Conservation (phyloP, 1,140 invertebrate species). For the Halyomorpha halys region DNA sequence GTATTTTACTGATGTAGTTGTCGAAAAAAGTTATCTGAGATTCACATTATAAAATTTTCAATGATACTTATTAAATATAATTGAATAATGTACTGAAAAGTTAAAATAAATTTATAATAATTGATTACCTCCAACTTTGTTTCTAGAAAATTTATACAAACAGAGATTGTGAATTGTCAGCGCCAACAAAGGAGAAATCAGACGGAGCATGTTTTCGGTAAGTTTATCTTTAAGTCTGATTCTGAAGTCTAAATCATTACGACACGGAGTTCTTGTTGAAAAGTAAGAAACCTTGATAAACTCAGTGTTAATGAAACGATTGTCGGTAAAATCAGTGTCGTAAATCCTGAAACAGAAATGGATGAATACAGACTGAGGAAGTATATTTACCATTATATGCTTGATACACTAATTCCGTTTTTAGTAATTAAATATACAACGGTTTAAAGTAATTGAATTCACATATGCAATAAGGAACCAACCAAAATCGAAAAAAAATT, state of each 20-base stretch:
- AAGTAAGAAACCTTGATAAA: neutral
- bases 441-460: too few relatives aligned
- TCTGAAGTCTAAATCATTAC: conserved; percentile 37
- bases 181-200: conserved; percentile 14
- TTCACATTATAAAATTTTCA: too few relatives aligned
- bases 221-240: conserved; percentile 30
- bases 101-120: too few relatives aligned
- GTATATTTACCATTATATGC: too few relatives aligned
- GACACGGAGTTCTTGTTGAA: conserved; percentile 39
- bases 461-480: too few relatives aligned
- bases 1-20: too few relatives aligned
- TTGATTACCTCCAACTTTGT: conserved; percentile 5
- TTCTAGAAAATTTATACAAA: conserved; percentile 9
- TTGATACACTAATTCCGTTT: too few relatives aligned
- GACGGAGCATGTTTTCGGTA: conserved; percentile 15
- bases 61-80: too few relatives aligned
- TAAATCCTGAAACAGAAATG: conserved; percentile 36
- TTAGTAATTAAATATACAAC: too few relatives aligned
- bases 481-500: too few relatives aligned
- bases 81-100: too few relatives aligned
- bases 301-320: conserved; percentile 40
- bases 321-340: conserved; percentile 41
- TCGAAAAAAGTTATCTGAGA: too few relatives aligned
- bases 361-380: neutral
- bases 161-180: neutral